phyloP scores from a whole-genome alignment of 2,888 invertebrate species.

The Acanthosepion esculentum region DNA sequence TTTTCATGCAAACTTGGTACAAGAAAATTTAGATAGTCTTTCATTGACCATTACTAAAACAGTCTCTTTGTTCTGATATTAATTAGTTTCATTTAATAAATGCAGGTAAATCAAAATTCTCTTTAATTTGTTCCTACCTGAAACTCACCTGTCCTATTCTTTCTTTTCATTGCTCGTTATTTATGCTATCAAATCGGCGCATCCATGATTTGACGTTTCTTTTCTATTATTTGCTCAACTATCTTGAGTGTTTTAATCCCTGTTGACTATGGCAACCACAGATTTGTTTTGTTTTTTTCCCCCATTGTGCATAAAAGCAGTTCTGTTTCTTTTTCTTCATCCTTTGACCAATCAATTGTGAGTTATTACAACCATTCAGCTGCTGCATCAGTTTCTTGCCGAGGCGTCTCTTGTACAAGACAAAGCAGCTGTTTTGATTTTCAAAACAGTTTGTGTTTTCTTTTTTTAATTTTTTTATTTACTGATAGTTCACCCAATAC shows the following conservation, averaged over 20 bases:
- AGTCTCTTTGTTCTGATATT: no score
- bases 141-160: no score
- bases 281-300: neutral
- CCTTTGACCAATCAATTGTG: neutral
- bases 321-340: neutral
- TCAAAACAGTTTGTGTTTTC: neutral
- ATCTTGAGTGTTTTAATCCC: neutral
- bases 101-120: no score
- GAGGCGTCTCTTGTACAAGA: neutral
- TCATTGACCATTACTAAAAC: no score
- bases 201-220: neutral
- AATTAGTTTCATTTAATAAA: no score
- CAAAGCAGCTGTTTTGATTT: conserved; percentile 33
- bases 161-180: neutral
- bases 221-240: neutral
- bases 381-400: neutral
- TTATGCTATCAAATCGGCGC: neutral
- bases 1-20: no score
- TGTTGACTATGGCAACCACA: neutral
- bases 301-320: no score
- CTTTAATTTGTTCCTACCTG: no score
- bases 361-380: neutral
- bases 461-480: no score
- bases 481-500: no score
- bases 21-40: no score